These are phyloP conservation scores for Hypercompe scribonia DNA, from an alignment of 2,888 invertebrate genomes.

Conservation along the genomic window DNA sequence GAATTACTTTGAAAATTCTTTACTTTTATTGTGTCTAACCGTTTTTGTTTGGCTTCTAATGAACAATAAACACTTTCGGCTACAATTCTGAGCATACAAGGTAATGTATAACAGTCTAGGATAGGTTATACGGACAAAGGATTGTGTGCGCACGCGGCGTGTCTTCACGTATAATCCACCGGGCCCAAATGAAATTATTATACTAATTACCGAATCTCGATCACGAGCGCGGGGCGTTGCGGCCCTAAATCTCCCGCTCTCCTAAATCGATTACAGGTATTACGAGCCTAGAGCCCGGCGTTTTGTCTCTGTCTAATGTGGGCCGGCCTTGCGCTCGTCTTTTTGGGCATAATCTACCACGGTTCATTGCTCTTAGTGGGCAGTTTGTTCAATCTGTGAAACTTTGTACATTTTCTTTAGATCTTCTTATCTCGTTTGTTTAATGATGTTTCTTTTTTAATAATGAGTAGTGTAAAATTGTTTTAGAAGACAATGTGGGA, in stretches of 20 bases:
- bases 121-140: slow-evolving; percentile 18
- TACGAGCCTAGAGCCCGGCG: slow-evolving; percentile 75
- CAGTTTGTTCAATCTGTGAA: slow-evolving; percentile 54
- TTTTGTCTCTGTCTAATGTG: slow-evolving; percentile 83
- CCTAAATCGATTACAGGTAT: slow-evolving; percentile 82
- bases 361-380: slow-evolving; percentile 79
- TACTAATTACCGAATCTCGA: slow-evolving; percentile 82
- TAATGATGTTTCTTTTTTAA: slow-evolving; percentile 50
- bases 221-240: slow-evolving; percentile 76
- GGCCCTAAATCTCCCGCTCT: slow-evolving; percentile 78
- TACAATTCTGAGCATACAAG: slow-evolving; percentile 53
- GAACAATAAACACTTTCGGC: slow-evolving; percentile 50
- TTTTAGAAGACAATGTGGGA: slow-evolving; percentile 48
- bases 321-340: slow-evolving; percentile 75
- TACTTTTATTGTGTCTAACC: slow-evolving; percentile 69
- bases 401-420: slow-evolving; percentile 44
- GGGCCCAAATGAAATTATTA: slow-evolving; percentile 80
- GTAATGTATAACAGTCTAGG: slow-evolving; percentile 43
- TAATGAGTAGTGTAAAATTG: slow-evolving; percentile 51
- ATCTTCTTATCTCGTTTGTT: slow-evolving; percentile 54
- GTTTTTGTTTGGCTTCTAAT: slow-evolving; percentile 48
- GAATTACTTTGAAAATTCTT: slow-evolving; percentile 63
- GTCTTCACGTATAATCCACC: slow-evolving; percentile 69
- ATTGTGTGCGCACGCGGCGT: slow-evolving; percentile 61
- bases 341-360: slow-evolving; percentile 77